These are phyloP conservation scores for Penaeus indicus DNA, from an alignment of 1,140 invertebrate species.

Conservation along the genomic window DNA sequence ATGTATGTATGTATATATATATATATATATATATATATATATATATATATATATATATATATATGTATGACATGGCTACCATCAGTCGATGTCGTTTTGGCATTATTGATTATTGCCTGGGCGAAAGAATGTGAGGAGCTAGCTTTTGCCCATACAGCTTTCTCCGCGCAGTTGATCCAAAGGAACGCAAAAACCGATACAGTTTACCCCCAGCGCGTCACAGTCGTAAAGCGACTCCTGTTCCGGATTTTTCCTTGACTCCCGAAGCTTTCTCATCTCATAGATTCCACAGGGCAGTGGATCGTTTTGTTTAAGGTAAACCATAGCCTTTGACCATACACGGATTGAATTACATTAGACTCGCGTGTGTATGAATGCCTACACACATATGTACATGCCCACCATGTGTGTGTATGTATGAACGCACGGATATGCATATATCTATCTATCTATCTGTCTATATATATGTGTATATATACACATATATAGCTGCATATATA, in stretches of 20 bases:
- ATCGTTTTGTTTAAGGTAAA: neutral
- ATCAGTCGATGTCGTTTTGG: too few relatives aligned
- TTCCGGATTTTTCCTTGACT: too few relatives aligned
- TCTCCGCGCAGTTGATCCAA: neutral
- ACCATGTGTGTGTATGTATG: neutral
- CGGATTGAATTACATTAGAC: neutral
- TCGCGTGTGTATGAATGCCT: neutral
- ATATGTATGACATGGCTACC: neutral
- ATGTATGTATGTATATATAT: neutral
- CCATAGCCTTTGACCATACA: neutral
- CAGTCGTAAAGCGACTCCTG: too few relatives aligned
- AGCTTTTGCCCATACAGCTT: neutral
- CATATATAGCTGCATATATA: too few relatives aligned
- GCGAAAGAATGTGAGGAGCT: too few relatives aligned
- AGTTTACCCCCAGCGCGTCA: too few relatives aligned
- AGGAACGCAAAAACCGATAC: too few relatives aligned
- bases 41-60: slow-evolving; percentile 15
- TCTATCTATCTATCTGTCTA: neutral
- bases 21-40: slow-evolving; percentile 19
- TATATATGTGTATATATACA: too few relatives aligned
- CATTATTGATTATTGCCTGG: too few relatives aligned
- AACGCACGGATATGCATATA: neutral
- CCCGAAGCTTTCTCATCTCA: neutral
- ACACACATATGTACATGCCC: neutral
- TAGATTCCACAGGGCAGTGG: neutral